Evolutionary conservation across 2,888 invertebrate species (phyloP), one percentile per base, ranked within the genome.

Genomic region (Trilocha varians): DNA sequence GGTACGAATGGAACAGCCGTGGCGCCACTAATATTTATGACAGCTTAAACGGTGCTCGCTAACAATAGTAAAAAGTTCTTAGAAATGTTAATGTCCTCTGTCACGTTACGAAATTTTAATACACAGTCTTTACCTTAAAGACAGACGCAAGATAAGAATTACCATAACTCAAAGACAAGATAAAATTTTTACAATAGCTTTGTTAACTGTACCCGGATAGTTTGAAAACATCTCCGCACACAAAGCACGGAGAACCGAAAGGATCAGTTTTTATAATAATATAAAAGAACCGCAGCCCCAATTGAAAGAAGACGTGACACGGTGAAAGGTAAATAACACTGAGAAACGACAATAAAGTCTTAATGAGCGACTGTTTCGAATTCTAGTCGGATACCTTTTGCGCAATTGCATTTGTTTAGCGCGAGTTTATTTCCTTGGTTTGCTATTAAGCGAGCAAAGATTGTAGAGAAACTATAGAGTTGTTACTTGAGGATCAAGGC

Each of bases 281-380:
- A 61, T 59, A 65, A 61, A 59, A 54, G 51, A 48, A 25, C 25
- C 25, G 25, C 25, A 4, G 25, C 25, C 47, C 48, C 42, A 45
- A 46, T 44, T 47, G 55, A 57, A 52, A 48, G 53, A 55, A 51
- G 55, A 45, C 41, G 18, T 43, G 50, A 51, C 54, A 50, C 59
- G 55, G 66, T 62, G 67, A 64, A 70, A 72, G 63, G 67, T 69
- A 77, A 78, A 78, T 62, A 78, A 59, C 60, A 63, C 58, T 61
- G 53, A 64, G 57, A 64, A 55, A 60, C 62, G 70, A 78, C 76
- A 80, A 78, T 76, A 61, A 69, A 63, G 55, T 54, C 65, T 65
- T 79, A 79, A 80, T 74, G 79, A 80, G 70, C 65, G 60, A 58
- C 62, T 66, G 65, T 65, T 69, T 65, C 57, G 59, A 59, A 61